Conservation (phyloP, 2,888 invertebrate genomes). For the Synergus itoensis region DNA sequence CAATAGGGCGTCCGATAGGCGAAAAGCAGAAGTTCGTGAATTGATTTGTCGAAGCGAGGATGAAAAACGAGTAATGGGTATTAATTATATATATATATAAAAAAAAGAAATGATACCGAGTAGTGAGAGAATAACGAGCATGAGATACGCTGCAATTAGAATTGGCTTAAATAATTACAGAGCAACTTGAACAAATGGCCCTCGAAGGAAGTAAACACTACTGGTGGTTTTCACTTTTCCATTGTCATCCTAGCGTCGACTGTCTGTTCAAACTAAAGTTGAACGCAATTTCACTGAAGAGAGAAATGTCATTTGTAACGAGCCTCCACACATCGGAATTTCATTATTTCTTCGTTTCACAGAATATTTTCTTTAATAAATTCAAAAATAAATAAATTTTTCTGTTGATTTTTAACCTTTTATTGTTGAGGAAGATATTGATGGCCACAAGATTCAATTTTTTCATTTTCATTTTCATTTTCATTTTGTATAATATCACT, state of each 20-base stretch:
- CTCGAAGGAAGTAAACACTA: background rate
- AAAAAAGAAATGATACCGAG: background rate
- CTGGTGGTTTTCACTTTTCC: slow-evolving; percentile 65
- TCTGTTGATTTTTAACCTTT: no score
- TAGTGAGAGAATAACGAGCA: background rate
- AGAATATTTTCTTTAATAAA: no score
- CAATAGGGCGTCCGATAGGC: no score
- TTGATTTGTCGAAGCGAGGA: background rate
- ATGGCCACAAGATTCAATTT: no score
- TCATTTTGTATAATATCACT: no score
- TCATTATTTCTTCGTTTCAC: no score
- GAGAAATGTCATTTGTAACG: background rate
- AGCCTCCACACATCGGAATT: background rate
- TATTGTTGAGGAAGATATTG: no score
- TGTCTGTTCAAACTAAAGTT: slow-evolving; percentile 46
- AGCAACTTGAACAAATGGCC: slow-evolving; percentile 46
- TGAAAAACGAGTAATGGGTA: background rate
- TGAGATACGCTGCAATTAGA: background rate
- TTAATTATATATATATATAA: background rate
- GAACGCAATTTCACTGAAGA: slow-evolving; percentile 62
- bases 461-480: no score
- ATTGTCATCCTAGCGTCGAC: slow-evolving; percentile 60
- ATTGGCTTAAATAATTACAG: slow-evolving; percentile 42
- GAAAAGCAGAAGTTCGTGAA: background rate
- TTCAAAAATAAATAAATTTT: no score